These are phyloP conservation scores for Chelon auratus DNA, from an alignment of 2,797 vertebrate genomes.

Conservation along the genomic window DNA sequence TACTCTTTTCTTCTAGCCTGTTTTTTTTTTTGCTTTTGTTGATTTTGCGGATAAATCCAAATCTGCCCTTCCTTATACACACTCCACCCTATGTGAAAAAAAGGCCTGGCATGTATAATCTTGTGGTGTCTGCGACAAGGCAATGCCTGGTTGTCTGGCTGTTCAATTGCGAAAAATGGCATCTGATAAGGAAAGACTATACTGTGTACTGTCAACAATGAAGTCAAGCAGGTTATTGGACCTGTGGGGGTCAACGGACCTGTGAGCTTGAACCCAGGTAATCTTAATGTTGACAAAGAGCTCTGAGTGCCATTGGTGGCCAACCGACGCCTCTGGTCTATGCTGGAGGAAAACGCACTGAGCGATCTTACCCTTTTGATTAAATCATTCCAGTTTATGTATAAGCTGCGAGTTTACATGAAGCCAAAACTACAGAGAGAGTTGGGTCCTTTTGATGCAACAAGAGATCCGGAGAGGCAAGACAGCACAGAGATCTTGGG, in stretches of 20 bases:
- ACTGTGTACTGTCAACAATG: not conserved
- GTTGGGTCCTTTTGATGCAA: conserved; percentile 54
- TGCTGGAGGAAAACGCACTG: not conserved
- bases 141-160: too few relatives aligned
- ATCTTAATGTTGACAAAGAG: not conserved
- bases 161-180: too few relatives aligned
- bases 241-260: conserved; percentile 4
- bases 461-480: conserved; percentile 44
- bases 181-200: not conserved
- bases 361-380: conserved; percentile 23
- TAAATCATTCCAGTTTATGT: conserved; percentile 5
- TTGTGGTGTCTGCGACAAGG: too few relatives aligned
- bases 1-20: too few relatives aligned
- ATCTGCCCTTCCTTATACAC: too few relatives aligned
- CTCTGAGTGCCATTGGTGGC: not conserved
- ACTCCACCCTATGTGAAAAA: too few relatives aligned
- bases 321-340: not conserved
- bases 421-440: conserved; percentile 47
- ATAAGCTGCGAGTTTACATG: conserved; percentile 23
- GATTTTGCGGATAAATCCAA: too few relatives aligned
- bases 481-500: conserved; percentile 29
- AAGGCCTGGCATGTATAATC: too few relatives aligned
- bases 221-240: conserved; percentile 4
- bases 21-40: too few relatives aligned
- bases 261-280: not conserved